Base-by-base conservation (phyloP, 2,888 invertebrate species). In the Caenorhabditis imperialis region DNA sequence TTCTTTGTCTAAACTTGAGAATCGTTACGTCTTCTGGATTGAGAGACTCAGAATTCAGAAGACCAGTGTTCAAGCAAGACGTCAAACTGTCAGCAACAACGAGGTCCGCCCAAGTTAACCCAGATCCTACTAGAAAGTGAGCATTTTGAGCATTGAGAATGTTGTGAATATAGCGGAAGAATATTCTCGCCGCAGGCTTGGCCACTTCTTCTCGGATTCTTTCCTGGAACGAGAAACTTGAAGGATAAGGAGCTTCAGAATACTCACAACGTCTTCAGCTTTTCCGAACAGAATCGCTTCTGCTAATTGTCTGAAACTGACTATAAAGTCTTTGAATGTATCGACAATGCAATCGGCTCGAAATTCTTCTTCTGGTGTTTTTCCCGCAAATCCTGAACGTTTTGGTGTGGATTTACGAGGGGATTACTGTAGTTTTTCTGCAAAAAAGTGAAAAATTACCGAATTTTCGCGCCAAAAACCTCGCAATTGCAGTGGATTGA, bases 61-160 rank as follows among this genome's bases (percentile, higher is more conserved):
- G n/a, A n/a, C n/a, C 50, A 6, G 48, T 37, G 20, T 54, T 63
- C 23, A 47, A 35, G 14, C 60, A 14, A 7, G 60, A 54, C 18
- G 54, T 38, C 35, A 70, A 37, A 48, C 61, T 70, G 3, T 70
- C 69, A 22, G 69, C 69, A 2, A 70, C 30, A 10, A 47, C 45
- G 3, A 70, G 16, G 54, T 70, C 69, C 2, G 69, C 69, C 35
- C 33, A 70, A n/a, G 69, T 70, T 2, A 70, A 27, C 4, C 37
- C 16, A 30, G 53, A 8, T 25, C 69, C 69, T 40, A 60, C 48
- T 7, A 70, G 42, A n/a, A 38, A 70, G 35, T 54, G 60, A 8
- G 69, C 27, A 45, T 53, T 10, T 44, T 70, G 18, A 70, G 30
- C 25, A 48, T 25, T 0, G 23, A 23, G n/a, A n/a, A n/a, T n/a